These are phyloP conservation scores for Hirundichthys speculiger DNA, from an alignment of 2,113 vertebrate species.

Conservation along the genomic window DNA sequence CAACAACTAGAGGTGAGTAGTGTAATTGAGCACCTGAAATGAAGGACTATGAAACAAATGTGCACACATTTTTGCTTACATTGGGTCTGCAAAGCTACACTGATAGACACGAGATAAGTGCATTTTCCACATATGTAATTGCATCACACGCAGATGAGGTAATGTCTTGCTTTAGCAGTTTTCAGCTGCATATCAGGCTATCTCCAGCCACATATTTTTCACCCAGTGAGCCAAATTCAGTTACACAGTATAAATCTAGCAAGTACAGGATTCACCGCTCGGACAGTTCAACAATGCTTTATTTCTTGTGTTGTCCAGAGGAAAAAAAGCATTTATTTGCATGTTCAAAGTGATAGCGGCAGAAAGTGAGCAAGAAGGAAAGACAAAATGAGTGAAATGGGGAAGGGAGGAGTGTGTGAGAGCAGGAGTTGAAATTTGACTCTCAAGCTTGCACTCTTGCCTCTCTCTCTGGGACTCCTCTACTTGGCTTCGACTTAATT, in stretches of 20 bases:
- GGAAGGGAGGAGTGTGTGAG: slow-evolving; percentile 56
- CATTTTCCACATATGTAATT: slow-evolving; percentile 34
- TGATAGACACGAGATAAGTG: slow-evolving; percentile 17
- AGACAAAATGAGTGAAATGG: slow-evolving; percentile 74
- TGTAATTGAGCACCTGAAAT: no score
- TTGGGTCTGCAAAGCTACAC: slow-evolving; percentile 2
- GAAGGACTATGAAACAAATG: neutral
- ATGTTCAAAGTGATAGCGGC: slow-evolving; percentile 28
- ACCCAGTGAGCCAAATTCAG: slow-evolving; percentile 33
- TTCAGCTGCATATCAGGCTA: slow-evolving; percentile 50
- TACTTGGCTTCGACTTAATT: slow-evolving; percentile 88
- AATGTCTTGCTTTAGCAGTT: slow-evolving; percentile 57
- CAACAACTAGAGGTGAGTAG: no score
- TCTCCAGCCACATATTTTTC: slow-evolving; percentile 52
- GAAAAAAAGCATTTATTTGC: slow-evolving; percentile 17
- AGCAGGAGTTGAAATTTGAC: slow-evolving; percentile 81
- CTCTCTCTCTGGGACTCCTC: slow-evolving; percentile 89
- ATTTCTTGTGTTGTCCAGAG: slow-evolving; percentile 12
- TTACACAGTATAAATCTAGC: slow-evolving; percentile 31
- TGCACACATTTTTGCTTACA: neutral
- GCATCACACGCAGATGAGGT: slow-evolving; percentile 61
- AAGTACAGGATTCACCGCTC: slow-evolving; percentile 14
- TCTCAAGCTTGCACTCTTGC: slow-evolving; percentile 89
- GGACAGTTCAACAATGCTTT: slow-evolving; percentile 30
- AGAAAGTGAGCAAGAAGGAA: slow-evolving; percentile 8